A percentile compares a stretch with the other conserved stretches of the same genome.
These are phyloP conservation scores for Phymatocera aterrima DNA, from an alignment of 2,888 invertebrate species.

Conservation along the genomic window DNA sequence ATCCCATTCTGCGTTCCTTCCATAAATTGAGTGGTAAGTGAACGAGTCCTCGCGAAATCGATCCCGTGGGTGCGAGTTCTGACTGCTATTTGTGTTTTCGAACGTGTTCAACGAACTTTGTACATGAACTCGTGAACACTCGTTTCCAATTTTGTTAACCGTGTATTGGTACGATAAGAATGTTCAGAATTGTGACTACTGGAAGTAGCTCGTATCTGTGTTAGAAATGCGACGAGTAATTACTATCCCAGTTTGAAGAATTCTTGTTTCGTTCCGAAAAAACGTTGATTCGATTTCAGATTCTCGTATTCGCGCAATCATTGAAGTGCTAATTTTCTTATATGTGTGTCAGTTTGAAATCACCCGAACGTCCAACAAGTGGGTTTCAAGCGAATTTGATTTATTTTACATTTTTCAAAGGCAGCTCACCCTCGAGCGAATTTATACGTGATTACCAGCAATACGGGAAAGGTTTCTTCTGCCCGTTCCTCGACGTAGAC, in stretches of 20 bases:
- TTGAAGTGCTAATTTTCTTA: background rate
- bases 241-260: too few relatives aligned
- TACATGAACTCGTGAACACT: background rate
- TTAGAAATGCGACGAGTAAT: background rate
- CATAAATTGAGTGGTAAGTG: conserved; percentile 85
- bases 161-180: background rate
- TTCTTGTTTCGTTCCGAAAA: too few relatives aligned
- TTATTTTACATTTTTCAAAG: conserved; percentile 2
- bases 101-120: background rate
- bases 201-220: background rate
- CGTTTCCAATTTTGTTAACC: background rate
- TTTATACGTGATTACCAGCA: conserved; percentile 9
- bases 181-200: background rate
- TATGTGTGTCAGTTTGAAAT: background rate
- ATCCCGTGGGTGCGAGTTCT: background rate
- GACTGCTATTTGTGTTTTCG: background rate
- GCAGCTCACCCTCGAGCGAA: background rate
- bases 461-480: background rate
- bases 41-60: background rate
- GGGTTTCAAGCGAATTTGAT: background rate
- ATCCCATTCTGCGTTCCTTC: conserved; percentile 86
- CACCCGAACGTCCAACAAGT: background rate
- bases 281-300: background rate
- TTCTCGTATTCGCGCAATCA: background rate
- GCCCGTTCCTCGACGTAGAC: background rate